phyloP scores from a whole-genome alignment of 2,113 vertebrate species.

The Melanotaenia duboulayi region DNA sequence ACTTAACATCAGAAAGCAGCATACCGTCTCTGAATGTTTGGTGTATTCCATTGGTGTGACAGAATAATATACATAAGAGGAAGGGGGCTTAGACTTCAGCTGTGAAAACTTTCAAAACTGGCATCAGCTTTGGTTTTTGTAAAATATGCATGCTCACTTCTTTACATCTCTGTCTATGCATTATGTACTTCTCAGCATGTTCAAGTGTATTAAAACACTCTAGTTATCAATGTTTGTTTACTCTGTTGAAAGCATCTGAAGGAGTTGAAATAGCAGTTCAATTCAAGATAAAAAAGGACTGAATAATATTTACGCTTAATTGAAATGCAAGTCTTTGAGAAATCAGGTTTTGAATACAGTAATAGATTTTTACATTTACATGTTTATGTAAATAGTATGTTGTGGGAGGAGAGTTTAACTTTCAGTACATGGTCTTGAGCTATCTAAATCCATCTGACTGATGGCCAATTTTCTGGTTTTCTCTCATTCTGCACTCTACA shows the following conservation, averaged over 20 bases:
- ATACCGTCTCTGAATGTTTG: conserved; percentile 8
- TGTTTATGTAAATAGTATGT: too few species aligned
- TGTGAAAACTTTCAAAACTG: neutral
- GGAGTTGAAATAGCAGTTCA: neutral
- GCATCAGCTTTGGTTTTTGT: too few species aligned
- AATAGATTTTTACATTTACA: too few species aligned
- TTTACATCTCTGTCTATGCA: too few species aligned
- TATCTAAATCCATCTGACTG: too few species aligned
- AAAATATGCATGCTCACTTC: too few species aligned
- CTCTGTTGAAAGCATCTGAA: neutral
- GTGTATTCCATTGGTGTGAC: neutral
- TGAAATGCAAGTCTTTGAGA: neutral
- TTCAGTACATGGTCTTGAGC: too few species aligned
- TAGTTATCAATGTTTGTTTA: neutral
- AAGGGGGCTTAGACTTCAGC: neutral
- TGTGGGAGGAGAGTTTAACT: too few species aligned
- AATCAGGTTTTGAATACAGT: neutral
- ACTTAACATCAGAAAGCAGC: neutral
- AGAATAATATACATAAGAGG: neutral
- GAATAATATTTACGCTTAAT: neutral
- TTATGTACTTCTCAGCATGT: too few species aligned
- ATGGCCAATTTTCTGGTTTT: too few species aligned
- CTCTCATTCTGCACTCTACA: too few species aligned
- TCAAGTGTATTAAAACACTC: neutral
- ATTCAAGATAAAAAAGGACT: neutral